phyloP scores from a whole-genome alignment of 2,888 invertebrate species.

The Frankliniella intonsa region DNA sequence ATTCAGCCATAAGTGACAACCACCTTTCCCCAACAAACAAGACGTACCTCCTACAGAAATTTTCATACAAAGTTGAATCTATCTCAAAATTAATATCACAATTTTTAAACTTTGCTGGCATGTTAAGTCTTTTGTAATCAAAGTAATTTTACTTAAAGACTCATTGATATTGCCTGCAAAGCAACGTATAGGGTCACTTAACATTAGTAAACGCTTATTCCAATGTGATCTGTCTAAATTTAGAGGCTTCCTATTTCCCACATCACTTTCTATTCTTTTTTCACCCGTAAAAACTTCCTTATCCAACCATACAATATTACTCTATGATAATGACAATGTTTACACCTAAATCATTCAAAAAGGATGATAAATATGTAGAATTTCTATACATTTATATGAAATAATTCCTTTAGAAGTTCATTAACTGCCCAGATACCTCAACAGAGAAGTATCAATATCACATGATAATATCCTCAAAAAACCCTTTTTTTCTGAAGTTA shows the following conservation, averaged over 20 bases:
- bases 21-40: not conserved
- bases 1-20: slow-evolving; percentile 19
- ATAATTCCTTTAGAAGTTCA: slow-evolving; percentile 11
- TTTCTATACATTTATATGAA: not conserved
- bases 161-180: slow-evolving; percentile 23
- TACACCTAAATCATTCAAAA: not conserved
- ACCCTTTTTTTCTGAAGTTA: slow-evolving; percentile 6
- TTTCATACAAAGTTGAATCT: slow-evolving; percentile 21
- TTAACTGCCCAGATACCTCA: not conserved
- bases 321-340: slow-evolving; percentile 1
- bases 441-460: slow-evolving; percentile 13
- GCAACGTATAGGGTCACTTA: slow-evolving; percentile 12
- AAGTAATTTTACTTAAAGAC: not conserved
- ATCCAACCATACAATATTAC: not conserved
- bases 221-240: not conserved
- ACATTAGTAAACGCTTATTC: not conserved
- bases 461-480: slow-evolving; percentile 2
- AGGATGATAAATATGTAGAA: slow-evolving; percentile 14
- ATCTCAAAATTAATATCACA: slow-evolving; percentile 27
- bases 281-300: slow-evolving; percentile 21
- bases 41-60: not conserved
- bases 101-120: slow-evolving; percentile 13
- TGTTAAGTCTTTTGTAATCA: not conserved
- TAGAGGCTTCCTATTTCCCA: not conserved
- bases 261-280: not conserved